A percentile compares a stretch with the other conserved stretches of the same genome.
phyloP scores from a whole-genome alignment of 2,113 vertebrate species.

The Psettodes erumei region DNA sequence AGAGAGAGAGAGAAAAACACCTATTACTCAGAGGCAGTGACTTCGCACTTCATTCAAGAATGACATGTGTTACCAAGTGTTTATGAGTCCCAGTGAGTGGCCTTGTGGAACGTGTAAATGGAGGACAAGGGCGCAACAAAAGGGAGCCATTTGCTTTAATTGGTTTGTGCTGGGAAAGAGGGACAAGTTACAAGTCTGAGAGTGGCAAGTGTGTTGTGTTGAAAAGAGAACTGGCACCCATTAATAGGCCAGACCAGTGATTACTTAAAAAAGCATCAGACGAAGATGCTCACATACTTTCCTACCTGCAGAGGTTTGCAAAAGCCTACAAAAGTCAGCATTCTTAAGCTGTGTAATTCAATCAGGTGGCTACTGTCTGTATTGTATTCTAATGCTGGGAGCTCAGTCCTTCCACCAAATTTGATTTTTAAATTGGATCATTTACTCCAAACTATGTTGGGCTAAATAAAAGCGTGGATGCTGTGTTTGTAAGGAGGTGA shows the following conservation, averaged over 20 bases:
- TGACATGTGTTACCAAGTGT: constrained; percentile 67
- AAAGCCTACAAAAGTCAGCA: neutral
- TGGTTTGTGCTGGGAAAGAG: constrained; percentile 65
- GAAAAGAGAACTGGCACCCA: constrained; percentile 25
- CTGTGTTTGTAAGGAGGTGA: too few species aligned
- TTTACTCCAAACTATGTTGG: too few species aligned
- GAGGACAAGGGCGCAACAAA: constrained; percentile 54
- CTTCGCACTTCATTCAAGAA: constrained; percentile 70
- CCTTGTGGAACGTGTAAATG: constrained; percentile 57
- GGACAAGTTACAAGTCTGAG: constrained; percentile 65
- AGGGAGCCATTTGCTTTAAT: constrained; percentile 66
- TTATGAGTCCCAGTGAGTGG: constrained; percentile 67
- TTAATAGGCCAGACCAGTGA: constrained; percentile 20
- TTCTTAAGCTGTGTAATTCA: neutral
- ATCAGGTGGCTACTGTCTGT: neutral
- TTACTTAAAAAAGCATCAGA: constrained; percentile 49
- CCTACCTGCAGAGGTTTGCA: neutral
- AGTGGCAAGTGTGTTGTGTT: constrained; percentile 29
- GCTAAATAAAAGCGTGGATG: too few species aligned
- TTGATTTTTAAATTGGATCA: too few species aligned
- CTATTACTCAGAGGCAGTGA: constrained; percentile 66
- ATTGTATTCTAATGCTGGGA: neutral
- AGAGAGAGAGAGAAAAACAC: constrained; percentile 37
- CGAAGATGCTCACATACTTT: neutral
- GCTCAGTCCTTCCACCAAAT: neutral